phyloP scores from a whole-genome alignment of 2,888 invertebrate species.

The Auanema sp. region DNA sequence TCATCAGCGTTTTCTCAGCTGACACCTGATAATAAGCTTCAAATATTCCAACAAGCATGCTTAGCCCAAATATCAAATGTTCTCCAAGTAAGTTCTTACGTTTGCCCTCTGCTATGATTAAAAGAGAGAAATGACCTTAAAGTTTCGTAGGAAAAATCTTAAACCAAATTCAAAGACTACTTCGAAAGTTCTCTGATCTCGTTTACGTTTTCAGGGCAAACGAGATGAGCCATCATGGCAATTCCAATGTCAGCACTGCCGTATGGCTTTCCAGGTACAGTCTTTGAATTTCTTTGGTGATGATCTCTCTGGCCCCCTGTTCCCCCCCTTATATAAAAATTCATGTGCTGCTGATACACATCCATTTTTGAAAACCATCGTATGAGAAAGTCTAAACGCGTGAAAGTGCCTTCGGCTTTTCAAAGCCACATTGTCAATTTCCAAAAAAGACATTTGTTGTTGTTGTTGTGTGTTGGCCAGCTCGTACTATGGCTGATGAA shows the following conservation, averaged over 20 bases:
- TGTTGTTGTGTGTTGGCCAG: too few species aligned
- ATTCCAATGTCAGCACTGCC: slow-evolving; percentile 48
- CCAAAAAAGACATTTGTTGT: too few species aligned
- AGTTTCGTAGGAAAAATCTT: neutral
- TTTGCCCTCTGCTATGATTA: neutral
- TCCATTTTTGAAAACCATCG: too few species aligned
- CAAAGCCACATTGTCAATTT: too few species aligned
- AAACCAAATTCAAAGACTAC: neutral
- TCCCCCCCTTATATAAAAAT: too few species aligned
- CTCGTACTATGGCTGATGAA: too few species aligned
- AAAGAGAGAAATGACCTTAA: too few species aligned
- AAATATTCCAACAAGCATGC: slow-evolving; percentile 31
- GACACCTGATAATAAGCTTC: slow-evolving; percentile 10
- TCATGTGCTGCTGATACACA: too few species aligned
- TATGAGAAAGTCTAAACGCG: too few species aligned
- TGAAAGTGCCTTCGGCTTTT: too few species aligned
- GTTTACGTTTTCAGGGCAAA: slow-evolving; percentile 12
- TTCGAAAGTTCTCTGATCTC: neutral
- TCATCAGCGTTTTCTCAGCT: slow-evolving; percentile 17
- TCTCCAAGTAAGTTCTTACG: neutral
- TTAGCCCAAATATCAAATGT: slow-evolving; percentile 23
- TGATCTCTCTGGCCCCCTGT: too few species aligned
- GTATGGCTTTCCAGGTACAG: slow-evolving; percentile 45
- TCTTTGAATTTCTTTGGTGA: too few species aligned
- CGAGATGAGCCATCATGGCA: slow-evolving; percentile 13